phyloP scores from a whole-genome alignment of 1,140 invertebrate species.

The Lordiphosa mommai region DNA sequence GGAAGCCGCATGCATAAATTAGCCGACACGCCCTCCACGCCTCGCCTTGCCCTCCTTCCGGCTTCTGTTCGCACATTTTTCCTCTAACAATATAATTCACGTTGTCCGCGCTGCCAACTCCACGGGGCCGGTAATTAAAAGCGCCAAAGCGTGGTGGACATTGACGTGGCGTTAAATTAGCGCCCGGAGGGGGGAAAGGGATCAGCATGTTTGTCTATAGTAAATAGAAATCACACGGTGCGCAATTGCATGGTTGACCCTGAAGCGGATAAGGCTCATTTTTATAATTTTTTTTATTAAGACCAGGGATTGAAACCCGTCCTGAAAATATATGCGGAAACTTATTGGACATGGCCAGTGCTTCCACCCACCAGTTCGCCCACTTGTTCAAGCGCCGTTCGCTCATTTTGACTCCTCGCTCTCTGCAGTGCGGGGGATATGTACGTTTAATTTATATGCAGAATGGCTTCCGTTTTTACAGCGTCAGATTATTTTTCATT shows the following conservation, averaged over 20 bases:
- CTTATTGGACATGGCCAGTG: conserved; percentile 6
- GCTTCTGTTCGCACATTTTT: not conserved
- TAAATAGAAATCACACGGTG: not conserved
- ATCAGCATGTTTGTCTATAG: not conserved
- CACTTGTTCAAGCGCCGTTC: not conserved
- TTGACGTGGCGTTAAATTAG: conserved; percentile 9
- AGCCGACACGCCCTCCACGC: not conserved
- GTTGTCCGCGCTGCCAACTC: conserved; percentile 4
- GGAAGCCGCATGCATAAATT: conserved; percentile 9
- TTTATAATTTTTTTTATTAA: conserved; percentile 11
- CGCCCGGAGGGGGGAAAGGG: not conserved
- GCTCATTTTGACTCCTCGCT: not conserved
- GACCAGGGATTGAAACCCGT: not conserved
- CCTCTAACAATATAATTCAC: conserved; percentile 10
- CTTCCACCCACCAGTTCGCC: not conserved
- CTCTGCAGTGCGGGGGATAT: conserved; percentile 5
- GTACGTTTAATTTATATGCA: conserved; percentile 23
- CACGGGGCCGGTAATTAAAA: conserved; percentile 15
- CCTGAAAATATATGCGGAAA: conserved; percentile 8
- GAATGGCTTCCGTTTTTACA: conserved; percentile 24
- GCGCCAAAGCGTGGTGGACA: conserved; percentile 11
- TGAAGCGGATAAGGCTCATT: not conserved
- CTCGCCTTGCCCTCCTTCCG: not conserved
- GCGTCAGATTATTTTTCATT: conserved; percentile 22
- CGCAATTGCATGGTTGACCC: conserved; percentile 4